phyloP scores from a whole-genome alignment of 2,797 vertebrate genomes.

The Cyclura pinguis region DNA sequence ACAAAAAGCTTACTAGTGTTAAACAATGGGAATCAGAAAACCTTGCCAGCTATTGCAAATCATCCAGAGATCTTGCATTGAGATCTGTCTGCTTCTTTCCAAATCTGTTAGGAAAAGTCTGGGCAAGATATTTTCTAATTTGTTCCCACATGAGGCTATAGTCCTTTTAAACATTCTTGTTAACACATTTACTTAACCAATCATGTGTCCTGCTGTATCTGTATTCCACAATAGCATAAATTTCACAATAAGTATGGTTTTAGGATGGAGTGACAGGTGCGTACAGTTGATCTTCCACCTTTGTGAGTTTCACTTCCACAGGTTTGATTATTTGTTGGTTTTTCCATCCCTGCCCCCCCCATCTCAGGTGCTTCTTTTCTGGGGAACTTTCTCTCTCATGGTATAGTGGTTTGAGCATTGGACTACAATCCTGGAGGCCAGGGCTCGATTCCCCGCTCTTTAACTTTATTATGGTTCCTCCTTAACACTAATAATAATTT shows the following conservation, averaged over 20 bases:
- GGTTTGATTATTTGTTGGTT: too few relatives aligned
- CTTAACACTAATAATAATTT: not conserved
- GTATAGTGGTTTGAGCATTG: too few relatives aligned
- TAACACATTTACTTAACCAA: not conserved
- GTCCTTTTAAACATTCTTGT: not conserved
- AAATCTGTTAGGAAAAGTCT: slow-evolving; percentile 1
- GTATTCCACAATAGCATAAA: not conserved
- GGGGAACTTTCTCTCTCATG: too few relatives aligned
- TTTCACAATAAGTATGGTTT: not conserved
- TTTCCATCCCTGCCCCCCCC: too few relatives aligned
- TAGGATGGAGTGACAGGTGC: not conserved
- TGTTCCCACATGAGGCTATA: not conserved
- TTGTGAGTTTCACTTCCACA: too few relatives aligned
- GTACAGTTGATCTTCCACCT: too few relatives aligned
- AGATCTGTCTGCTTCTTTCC: not conserved
- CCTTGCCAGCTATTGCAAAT: not conserved
- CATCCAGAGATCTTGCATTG: not conserved
- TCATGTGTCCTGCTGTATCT: not conserved
- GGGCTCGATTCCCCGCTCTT: too few relatives aligned
- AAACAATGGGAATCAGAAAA: not conserved
- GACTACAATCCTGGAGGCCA: too few relatives aligned
- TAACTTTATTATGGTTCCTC: not conserved
- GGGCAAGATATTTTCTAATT: not conserved
- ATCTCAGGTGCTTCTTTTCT: too few relatives aligned
- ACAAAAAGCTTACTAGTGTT: not conserved